These are phyloP conservation scores for Apodemus speciosus DNA, from an alignment of 2,113 vertebrate species.

Conservation along the genomic window DNA sequence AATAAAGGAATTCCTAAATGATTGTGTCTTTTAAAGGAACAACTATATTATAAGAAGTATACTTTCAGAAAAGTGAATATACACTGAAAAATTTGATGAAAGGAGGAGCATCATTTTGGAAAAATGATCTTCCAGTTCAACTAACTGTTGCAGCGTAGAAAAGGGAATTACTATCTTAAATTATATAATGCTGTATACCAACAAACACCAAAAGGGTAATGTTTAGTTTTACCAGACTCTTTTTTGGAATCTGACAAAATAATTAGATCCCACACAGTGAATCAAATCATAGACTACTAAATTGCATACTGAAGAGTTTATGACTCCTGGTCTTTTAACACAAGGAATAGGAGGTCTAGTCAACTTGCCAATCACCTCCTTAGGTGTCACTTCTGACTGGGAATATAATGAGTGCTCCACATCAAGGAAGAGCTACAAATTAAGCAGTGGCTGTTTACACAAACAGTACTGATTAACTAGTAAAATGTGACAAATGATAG, in stretches of 20 bases:
- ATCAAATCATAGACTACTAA: slow-evolving; percentile 82
- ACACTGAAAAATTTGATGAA: slow-evolving; percentile 33
- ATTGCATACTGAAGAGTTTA: slow-evolving; percentile 63
- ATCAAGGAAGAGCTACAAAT: slow-evolving; percentile 32
- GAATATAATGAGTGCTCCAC: slow-evolving; percentile 48
- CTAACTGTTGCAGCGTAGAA: slow-evolving; percentile 13
- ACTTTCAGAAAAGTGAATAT: too few relatives aligned
- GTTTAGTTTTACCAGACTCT: slow-evolving; percentile 70
- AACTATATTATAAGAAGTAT: slow-evolving; percentile 42
- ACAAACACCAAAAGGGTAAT: slow-evolving; percentile 44
- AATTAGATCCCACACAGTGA: slow-evolving; percentile 77
- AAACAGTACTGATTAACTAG: not conserved
- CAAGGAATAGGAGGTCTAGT: slow-evolving; percentile 56
- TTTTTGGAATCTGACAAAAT: slow-evolving; percentile 78
- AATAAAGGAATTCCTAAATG: slow-evolving; percentile 37
- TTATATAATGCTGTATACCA: slow-evolving; percentile 47
- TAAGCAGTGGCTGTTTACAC: slow-evolving; percentile 17
- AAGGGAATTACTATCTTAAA: slow-evolving; percentile 24
- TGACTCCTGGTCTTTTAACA: slow-evolving; percentile 77
- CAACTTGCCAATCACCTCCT: slow-evolving; percentile 52
- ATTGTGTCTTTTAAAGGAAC: slow-evolving; percentile 15
- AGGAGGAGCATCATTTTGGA: not conserved
- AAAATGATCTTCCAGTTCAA: slow-evolving; percentile 25
- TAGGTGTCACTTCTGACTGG: not conserved
- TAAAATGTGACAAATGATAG: slow-evolving; percentile 42